These are phyloP conservation scores for Yponomeuta cagnagella DNA, from an alignment of 2,888 invertebrate genomes.

Conservation along the genomic window DNA sequence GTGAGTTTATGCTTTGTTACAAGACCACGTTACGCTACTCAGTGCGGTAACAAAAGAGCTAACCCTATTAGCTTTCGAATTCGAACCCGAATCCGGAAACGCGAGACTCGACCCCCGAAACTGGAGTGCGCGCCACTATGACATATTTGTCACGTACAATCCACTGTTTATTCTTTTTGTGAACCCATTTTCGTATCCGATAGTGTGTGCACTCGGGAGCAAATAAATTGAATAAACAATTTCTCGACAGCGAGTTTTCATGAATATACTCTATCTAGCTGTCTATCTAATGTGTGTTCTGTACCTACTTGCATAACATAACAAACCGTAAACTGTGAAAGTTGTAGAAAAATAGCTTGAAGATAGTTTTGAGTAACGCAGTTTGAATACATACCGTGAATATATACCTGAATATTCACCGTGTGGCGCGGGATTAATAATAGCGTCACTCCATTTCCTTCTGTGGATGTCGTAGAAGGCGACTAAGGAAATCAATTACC, in stretches of 20 bases:
- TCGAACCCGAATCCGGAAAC: not conserved
- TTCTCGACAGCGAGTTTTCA: conserved; percentile 11
- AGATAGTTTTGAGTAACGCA: too few relatives aligned
- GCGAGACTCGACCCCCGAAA: not conserved
- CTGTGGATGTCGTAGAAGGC: too few relatives aligned
- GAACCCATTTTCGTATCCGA: conserved; percentile 17
- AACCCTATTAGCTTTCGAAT: not conserved
- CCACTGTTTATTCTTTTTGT: conserved; percentile 13
- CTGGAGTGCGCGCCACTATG: not conserved
- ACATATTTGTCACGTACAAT: conserved; percentile 16
- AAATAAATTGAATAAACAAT: conserved; percentile 20
- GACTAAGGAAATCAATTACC: too few relatives aligned
- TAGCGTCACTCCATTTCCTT: too few relatives aligned
- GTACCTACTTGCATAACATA: not conserved
- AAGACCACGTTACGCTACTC: too few relatives aligned
- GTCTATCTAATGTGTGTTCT: not conserved
- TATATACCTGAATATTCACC: too few relatives aligned
- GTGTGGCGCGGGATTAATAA: too few relatives aligned
- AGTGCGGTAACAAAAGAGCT: too few relatives aligned
- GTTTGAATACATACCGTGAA: too few relatives aligned
- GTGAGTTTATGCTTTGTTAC: too few relatives aligned
- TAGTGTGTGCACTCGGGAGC: conserved; percentile 17
- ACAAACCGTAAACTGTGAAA: too few relatives aligned
- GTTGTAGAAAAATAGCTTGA: too few relatives aligned
- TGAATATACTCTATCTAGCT: not conserved